phyloP scores from a whole-genome alignment of 1,140 invertebrate genomes.

The Contarinia nasturtii region DNA sequence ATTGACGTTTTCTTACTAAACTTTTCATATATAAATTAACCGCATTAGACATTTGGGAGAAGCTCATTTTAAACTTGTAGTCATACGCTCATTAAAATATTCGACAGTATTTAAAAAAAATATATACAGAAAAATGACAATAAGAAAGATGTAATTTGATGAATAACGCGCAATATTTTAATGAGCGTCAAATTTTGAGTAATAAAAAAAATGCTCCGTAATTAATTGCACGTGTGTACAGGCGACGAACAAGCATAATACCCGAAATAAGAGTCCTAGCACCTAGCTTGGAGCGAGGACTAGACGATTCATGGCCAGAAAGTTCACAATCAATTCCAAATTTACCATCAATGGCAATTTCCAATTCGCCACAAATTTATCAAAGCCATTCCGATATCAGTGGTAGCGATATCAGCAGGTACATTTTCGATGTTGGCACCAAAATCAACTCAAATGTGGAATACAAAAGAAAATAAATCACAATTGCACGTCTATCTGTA shows the following conservation, averaged over 20 bases:
- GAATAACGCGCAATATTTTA: slow-evolving; percentile 7
- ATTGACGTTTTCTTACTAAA: too few species aligned
- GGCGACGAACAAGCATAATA: slow-evolving; percentile 47
- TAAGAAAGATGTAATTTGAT: neutral
- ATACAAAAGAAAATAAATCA: too few species aligned
- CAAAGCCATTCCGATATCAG: too few species aligned
- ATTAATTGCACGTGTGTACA: slow-evolving; percentile 16
- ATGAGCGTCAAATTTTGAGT: slow-evolving; percentile 5
- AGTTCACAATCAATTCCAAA: neutral
- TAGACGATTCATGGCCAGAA: slow-evolving; percentile 25
- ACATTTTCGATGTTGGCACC: too few species aligned
- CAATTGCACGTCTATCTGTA: neutral
- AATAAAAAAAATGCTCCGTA: slow-evolving; percentile 2
- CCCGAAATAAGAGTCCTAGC: slow-evolving; percentile 59
- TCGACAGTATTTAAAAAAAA: too few species aligned
- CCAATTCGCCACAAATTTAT: neutral
- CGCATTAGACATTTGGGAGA: too few species aligned
- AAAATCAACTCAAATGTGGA: too few species aligned
- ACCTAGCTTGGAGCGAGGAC: slow-evolving; percentile 52
- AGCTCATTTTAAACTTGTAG: too few species aligned
- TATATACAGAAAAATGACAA: neutral
- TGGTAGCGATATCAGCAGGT: too few species aligned
- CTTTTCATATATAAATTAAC: too few species aligned
- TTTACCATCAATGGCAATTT: slow-evolving; percentile 4
- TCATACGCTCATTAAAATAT: too few species aligned